Evolutionary conservation across 1,140 invertebrate species (phyloP).

Genomic region (Latrodectus geometricus): DNA sequence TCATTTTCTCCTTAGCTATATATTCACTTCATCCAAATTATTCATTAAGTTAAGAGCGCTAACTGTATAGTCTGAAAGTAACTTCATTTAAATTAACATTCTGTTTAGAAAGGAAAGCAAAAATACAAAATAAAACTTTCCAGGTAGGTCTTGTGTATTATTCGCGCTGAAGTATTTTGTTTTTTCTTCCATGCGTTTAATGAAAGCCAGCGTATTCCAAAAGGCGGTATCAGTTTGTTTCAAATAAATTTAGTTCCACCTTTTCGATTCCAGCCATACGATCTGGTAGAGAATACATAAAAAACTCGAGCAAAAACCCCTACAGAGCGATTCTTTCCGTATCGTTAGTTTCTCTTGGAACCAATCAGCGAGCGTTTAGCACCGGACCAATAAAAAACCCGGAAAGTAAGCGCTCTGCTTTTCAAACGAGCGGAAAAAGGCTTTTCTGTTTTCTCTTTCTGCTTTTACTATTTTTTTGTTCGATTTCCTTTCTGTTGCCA

Average conservation of each 20-base stretch:
- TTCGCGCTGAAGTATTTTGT: too few relatives aligned
- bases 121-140: too few relatives aligned
- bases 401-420: conserved; percentile 9
- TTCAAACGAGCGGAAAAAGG: conserved; percentile 19
- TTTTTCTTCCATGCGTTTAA: too few relatives aligned
- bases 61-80: too few relatives aligned
- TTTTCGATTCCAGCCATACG: neutral
- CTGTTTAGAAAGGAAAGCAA: too few relatives aligned
- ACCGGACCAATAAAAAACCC: conserved; percentile 8
- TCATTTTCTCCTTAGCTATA: too few relatives aligned
- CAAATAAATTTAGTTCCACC: conserved; percentile 21
- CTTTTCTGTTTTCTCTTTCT: neutral
- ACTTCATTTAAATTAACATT: too few relatives aligned
- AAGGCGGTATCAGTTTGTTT: neutral
- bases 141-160: too few relatives aligned
- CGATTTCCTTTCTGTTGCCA: neutral
- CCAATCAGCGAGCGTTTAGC: conserved; percentile 31
- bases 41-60: too few relatives aligned
- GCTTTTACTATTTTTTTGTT: neutral
- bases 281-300: conserved; percentile 1
- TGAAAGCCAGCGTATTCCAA: too few relatives aligned
- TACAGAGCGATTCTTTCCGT: conserved; percentile 29
- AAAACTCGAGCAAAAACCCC: neutral
- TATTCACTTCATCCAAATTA: too few relatives aligned
- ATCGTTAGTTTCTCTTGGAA: conserved; percentile 16